Evolutionary conservation across 2,113 vertebrate species (phyloP), one percentile per base, ranked within the genome.

Genomic region (Myodes glareolus): DNA sequence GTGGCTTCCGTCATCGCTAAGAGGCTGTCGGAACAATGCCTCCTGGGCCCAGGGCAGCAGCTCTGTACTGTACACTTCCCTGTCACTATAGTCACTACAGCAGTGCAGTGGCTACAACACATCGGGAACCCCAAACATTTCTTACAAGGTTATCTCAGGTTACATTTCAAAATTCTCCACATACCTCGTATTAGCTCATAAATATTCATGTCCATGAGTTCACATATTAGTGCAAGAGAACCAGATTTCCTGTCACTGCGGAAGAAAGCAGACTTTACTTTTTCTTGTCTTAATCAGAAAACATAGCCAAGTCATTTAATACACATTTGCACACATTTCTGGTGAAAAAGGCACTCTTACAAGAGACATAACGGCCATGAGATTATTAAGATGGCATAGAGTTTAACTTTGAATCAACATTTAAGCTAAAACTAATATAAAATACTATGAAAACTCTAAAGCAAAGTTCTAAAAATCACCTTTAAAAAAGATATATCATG

Each of bases 151-250:
- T 19, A 42, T 29, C 68, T 90, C 67, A 94, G 31, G 92, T 10
- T 70, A 84, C 85, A 77, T 91, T 84, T 86, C 73, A 55, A 96
- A 90, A 76, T 68, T 92, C 7, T 97, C 89, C 76, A 98, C 97
- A 45, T 98, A 99, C 99, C 99, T 99, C 98, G 99, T 95, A 99
- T 99, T 93, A 99, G 98, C 97, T 99, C 99, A 96, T 99, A 99
- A 98, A 99, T 99, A 98, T 99, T 99, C 99, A 99, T 99, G 94
- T 99, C 98, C 99, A 99, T 99, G 97, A 99, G 99, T 98, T 99
- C 99, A 98, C 99, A 99, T 96, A 99, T 99, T 95, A 99, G 97
- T 95, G 99, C 99, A 94, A 99, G 98, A 36, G 98, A 99, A 72
- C 98, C 99, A 63, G 98, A 97, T 95, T 99, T 99, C 98, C 98